Percentiles rank a stretch among this genome's conserved stretches.
These are phyloP conservation scores for Aerospiza tachiro DNA, from an alignment of 2,797 vertebrate genomes.

Conservation along the genomic window DNA sequence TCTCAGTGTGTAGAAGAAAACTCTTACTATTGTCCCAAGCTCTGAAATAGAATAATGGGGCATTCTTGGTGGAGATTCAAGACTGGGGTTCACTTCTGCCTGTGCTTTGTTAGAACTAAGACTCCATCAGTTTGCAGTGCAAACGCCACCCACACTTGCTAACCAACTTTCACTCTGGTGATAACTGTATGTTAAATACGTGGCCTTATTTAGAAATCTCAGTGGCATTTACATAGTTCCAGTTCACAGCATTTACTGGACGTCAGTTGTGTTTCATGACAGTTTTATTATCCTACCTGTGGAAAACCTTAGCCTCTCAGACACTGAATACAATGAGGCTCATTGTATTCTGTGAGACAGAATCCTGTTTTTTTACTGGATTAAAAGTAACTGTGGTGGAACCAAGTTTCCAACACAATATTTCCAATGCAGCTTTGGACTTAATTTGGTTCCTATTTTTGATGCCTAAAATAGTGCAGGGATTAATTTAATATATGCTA, in stretches of 20 bases:
- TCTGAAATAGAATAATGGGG: not conserved
- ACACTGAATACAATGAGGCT: not conserved
- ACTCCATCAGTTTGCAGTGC: not conserved
- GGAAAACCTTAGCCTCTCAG: not conserved
- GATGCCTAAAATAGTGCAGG: not conserved
- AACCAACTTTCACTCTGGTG: not conserved
- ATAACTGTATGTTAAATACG: not conserved
- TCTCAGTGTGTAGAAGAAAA: not conserved
- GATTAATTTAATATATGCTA: not conserved
- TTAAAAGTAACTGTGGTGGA: not conserved
- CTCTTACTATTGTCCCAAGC: not conserved
- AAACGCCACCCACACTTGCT: not conserved
- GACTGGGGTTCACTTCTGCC: not conserved
- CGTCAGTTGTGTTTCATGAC: not conserved
- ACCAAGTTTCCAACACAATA: not conserved
- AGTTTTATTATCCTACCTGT: conserved; percentile 17
- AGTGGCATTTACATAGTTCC: conserved; percentile 4
- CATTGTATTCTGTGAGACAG: not conserved
- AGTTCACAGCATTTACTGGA: not conserved
- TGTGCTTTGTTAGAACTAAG: not conserved
- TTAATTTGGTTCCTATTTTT: not conserved
- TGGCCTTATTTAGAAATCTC: conserved; percentile 1
- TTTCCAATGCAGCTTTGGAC: not conserved
- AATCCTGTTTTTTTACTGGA: not conserved
- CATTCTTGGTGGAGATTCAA: not conserved